Conservation (phyloP, 2,113 vertebrate species). For the Zosterops borbonicus region DNA sequence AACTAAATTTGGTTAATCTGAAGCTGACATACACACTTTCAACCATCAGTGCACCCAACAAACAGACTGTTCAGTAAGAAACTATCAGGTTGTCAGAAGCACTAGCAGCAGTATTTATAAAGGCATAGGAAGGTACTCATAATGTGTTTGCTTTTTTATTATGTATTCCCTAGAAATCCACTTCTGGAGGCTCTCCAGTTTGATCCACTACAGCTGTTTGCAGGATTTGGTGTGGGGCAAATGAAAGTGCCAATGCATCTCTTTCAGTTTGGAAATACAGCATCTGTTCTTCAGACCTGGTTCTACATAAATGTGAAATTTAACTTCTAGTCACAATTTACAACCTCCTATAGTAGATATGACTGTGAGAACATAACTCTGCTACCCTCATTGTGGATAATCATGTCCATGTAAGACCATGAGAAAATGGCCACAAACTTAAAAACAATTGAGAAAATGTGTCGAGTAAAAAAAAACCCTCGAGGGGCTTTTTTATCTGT, state of each 20-base stretch:
- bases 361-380: background rate
- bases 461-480: rapidly evolving
- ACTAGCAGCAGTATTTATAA: background rate
- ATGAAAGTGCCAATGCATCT: background rate
- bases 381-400: background rate
- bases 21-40: background rate
- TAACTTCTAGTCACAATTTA: background rate
- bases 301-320: background rate
- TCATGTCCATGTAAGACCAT: rapidly evolving
- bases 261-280: background rate
- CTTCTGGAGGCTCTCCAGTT: background rate
- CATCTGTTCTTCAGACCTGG: background rate
- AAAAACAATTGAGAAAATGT: background rate
- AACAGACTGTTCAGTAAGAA: background rate
- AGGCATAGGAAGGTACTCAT: background rate
- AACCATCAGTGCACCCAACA: background rate
- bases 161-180: background rate
- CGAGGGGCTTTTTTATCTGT: background rate
- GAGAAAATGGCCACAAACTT: background rate
- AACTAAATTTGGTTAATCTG: background rate
- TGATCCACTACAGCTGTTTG: background rate
- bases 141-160: background rate
- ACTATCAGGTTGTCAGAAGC: background rate
- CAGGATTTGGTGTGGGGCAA: background rate
- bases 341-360: background rate